phyloP scores from a whole-genome alignment of 2,888 invertebrate genomes.

The Ganaspis brasiliensis region DNA sequence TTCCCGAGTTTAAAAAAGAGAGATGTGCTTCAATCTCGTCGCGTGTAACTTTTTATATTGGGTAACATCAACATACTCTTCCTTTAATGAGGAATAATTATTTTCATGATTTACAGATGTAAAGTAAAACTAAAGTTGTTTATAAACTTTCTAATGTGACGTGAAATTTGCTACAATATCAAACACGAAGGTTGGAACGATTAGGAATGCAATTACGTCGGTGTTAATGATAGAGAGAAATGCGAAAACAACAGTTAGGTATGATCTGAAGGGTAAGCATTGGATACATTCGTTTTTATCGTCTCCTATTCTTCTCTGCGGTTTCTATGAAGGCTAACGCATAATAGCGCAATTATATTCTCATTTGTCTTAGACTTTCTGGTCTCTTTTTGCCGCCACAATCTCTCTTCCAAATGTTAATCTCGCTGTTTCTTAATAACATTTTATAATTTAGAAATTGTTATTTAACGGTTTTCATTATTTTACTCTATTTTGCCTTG shows the following conservation, averaged over 20 bases:
- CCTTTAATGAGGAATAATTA: neutral
- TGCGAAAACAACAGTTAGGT: conserved; percentile 38
- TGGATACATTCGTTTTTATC: conserved; percentile 41
- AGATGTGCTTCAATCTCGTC: too few species aligned
- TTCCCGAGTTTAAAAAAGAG: too few species aligned
- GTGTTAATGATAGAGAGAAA: conserved; percentile 40
- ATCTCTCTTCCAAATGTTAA: conserved; percentile 17
- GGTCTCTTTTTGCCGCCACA: conserved; percentile 15
- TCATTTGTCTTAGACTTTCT: conserved; percentile 43
- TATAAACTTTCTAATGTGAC: neutral
- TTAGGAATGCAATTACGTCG: conserved; percentile 34
- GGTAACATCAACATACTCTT: too few species aligned
- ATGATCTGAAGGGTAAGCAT: conserved; percentile 37
- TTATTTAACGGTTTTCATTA: too few species aligned
- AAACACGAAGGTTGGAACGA: conserved; percentile 31
- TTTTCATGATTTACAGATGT: neutral
- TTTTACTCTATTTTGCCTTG: too few species aligned
- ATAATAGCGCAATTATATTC: conserved; percentile 42
- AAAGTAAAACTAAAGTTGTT: neutral
- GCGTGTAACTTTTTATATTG: too few species aligned
- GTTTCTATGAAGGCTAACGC: conserved; percentile 38
- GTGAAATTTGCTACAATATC: conserved; percentile 28
- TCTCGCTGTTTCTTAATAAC: neutral
- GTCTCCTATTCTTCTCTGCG: conserved; percentile 41
- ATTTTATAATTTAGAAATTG: neutral